A percentile compares a stretch with the other conserved stretches of the same genome.
These are phyloP conservation scores for Buphagus erythrorhynchus DNA, from an alignment of 2,797 vertebrate genomes.

Conservation along the genomic window DNA sequence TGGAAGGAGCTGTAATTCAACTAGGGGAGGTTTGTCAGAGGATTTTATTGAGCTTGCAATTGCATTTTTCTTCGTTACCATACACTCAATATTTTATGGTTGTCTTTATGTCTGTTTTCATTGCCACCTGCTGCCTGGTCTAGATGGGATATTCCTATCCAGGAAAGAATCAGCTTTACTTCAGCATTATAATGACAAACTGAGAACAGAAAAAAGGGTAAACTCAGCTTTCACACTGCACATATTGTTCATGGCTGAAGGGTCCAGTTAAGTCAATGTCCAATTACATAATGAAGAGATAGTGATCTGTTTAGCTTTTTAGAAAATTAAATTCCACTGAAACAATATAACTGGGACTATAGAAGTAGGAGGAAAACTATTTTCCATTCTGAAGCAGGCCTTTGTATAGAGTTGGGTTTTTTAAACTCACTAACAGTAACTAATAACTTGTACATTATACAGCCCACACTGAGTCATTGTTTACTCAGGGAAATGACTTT, in stretches of 20 bases:
- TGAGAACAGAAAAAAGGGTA: background rate
- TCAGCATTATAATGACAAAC: background rate
- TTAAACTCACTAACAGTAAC: constrained; percentile 38
- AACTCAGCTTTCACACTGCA: background rate
- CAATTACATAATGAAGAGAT: constrained; percentile 6
- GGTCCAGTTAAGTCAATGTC: background rate
- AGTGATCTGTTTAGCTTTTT: constrained; percentile 40
- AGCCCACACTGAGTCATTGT: constrained; percentile 50
- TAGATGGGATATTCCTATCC: background rate
- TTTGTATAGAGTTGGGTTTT: constrained; percentile 41
- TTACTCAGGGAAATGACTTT: constrained; percentile 52
- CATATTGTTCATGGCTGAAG: background rate
- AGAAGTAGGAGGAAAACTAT: constrained; percentile 51
- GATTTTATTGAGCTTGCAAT: background rate
- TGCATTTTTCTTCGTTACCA: background rate
- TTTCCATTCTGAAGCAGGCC: constrained; percentile 40
- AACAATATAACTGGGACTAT: background rate
- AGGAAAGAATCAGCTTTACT: background rate
- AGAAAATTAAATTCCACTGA: constrained; percentile 39
- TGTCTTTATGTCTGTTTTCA: background rate
- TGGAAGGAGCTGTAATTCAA: background rate
- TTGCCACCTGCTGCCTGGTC: background rate
- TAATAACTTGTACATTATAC: constrained; percentile 45
- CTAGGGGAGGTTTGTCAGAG: background rate
- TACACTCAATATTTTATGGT: background rate